Percentiles rank a stretch among this genome's conserved stretches.
These are phyloP conservation scores for Metopia argyrocephala DNA, from an alignment of 2,888 invertebrate genomes.

Conservation along the genomic window DNA sequence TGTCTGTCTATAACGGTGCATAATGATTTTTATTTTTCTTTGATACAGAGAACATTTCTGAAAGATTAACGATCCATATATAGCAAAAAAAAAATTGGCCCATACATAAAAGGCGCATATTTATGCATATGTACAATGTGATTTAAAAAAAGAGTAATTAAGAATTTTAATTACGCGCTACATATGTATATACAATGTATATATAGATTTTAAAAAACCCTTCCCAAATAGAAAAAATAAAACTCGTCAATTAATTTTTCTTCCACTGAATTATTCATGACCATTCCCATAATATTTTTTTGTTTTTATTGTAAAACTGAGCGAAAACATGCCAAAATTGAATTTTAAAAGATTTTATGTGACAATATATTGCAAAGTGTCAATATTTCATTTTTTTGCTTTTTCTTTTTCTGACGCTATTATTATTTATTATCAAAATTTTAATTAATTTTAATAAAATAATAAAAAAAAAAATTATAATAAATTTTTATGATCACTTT, in stretches of 20 bases:
- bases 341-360: constrained; percentile 24
- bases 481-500: not conserved
- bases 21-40: no score
- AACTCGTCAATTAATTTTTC: not conserved
- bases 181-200: no score
- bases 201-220: no score
- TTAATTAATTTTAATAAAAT: not conserved
- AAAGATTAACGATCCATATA: no score
- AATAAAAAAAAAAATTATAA: not conserved
- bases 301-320: not conserved
- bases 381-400: not conserved
- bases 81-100: no score
- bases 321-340: constrained; percentile 12
- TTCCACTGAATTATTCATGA: constrained; percentile 17
- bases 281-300: constrained; percentile 10
- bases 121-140: no score
- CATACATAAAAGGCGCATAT: no score
- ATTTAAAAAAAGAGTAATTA: no score
- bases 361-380: constrained; percentile 4
- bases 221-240: not conserved
- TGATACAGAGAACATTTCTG: no score
- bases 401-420: not conserved
- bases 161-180: no score
- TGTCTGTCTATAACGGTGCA: no score
- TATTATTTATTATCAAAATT: not conserved